phyloP scores from a whole-genome alignment of 2,888 invertebrate species.

The Plagodis dolabraria region DNA sequence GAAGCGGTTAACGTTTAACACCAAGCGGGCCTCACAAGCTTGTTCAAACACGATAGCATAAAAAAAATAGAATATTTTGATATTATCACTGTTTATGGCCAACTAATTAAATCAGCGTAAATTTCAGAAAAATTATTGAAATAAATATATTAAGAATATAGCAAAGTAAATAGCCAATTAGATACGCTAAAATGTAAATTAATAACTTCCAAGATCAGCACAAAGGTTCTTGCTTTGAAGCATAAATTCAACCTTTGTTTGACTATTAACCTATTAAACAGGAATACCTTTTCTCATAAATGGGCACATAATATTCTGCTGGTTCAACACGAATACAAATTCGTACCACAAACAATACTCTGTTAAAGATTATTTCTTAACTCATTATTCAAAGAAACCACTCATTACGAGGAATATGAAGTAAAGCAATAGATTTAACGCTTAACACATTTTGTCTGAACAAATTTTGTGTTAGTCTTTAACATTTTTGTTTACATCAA shows the following conservation, averaged over 20 bases:
- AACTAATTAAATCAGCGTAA: neutral
- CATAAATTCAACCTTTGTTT: neutral
- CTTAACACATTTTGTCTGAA: constrained; percentile 9
- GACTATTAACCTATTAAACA: neutral
- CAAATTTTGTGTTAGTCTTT: constrained; percentile 1
- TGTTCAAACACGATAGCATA: too few species aligned
- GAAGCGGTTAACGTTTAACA: too few species aligned
- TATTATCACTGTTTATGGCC: too few species aligned
- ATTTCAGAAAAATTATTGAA: constrained; percentile 8
- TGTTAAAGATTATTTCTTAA: constrained; percentile 8
- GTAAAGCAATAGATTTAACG: constrained; percentile 15
- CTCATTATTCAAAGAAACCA: constrained; percentile 11
- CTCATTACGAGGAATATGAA: constrained; percentile 7
- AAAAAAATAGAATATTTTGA: too few species aligned
- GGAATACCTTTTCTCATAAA: constrained; percentile 2
- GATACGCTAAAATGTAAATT: constrained; percentile 2
- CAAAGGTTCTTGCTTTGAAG: neutral
- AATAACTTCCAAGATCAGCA: neutral
- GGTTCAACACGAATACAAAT: neutral
- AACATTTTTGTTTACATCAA: neutral
- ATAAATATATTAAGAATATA: constrained; percentile 14
- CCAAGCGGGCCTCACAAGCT: too few species aligned
- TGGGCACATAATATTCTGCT: neutral
- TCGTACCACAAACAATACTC: constrained; percentile 6
- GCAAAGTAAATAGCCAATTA: constrained; percentile 2